These are phyloP conservation scores for Ornithorhynchus anatinus DNA, from an alignment of 2,113 vertebrate species.

Conservation along the genomic window DNA sequence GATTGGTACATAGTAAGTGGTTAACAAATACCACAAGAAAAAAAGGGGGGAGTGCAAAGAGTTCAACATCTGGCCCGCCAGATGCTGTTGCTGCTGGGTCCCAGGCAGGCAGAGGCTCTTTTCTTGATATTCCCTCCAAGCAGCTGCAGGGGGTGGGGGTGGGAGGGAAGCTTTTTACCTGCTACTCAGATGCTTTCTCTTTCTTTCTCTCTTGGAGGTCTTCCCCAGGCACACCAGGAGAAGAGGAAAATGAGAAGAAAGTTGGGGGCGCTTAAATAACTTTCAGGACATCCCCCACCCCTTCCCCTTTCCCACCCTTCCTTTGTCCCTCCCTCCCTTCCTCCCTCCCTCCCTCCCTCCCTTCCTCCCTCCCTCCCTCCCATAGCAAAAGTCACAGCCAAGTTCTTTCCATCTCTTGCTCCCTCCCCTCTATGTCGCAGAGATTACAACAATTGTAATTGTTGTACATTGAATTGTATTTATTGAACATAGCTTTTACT, in stretches of 20 bases:
- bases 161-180: conserved; percentile 47
- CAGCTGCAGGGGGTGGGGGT: background rate
- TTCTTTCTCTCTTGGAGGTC: conserved; percentile 34
- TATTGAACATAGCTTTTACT: too few species aligned
- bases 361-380: background rate
- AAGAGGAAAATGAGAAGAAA: conserved; percentile 14
- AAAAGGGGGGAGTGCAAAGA: rapidly evolving
- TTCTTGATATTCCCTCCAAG: background rate
- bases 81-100: background rate
- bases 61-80: too few species aligned
- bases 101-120: too few species aligned
- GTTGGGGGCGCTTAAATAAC: conserved; percentile 63
- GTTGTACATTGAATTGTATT: too few species aligned
- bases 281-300: conserved; percentile 46
- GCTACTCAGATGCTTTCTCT: conserved; percentile 12
- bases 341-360: background rate
- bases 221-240: conserved; percentile 45
- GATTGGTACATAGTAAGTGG: too few species aligned
- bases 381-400: background rate
- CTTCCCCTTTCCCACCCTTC: background rate
- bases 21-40: too few species aligned
- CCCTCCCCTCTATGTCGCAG: background rate
- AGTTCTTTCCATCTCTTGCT: background rate
- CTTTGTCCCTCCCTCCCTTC: conserved; percentile 23
- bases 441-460: too few species aligned